Conservation (phyloP, 1,140 invertebrate species). For the Lordiphosa collinella region DNA sequence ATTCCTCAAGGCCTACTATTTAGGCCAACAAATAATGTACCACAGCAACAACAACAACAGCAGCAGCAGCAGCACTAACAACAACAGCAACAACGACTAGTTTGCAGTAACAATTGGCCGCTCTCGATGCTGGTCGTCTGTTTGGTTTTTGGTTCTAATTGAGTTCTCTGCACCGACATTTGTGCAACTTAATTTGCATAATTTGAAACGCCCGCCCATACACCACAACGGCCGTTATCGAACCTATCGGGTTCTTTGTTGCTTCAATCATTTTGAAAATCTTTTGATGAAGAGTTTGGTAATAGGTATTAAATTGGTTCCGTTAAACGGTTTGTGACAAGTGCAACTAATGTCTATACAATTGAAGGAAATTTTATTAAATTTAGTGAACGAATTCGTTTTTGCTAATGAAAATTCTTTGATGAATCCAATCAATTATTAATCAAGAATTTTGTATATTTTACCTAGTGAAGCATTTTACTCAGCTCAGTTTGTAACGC, state of each 20-base stretch:
- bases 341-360: too few species aligned
- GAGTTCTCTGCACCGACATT: slow-evolving; percentile 37
- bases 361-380: too few species aligned
- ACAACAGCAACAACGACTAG: slow-evolving; percentile 31
- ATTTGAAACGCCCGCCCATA: not conserved
- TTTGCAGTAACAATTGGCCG: slow-evolving; percentile 20
- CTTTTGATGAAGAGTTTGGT: not conserved
- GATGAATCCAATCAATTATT: too few species aligned
- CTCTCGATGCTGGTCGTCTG: not conserved
- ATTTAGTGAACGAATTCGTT: too few species aligned
- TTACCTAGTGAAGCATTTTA: too few species aligned
- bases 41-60: slow-evolving; percentile 45
- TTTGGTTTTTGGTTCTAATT: slow-evolving; percentile 31
- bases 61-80: slow-evolving; percentile 11
- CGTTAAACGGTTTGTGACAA: too few species aligned
- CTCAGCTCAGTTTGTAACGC: too few species aligned
- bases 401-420: too few species aligned
- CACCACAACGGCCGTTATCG: not conserved
- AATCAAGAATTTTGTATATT: too few species aligned
- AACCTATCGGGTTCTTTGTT: not conserved
- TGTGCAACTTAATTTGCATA: slow-evolving; percentile 31
- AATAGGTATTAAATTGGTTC: too few species aligned
- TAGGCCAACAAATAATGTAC: slow-evolving; percentile 74
- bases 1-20: slow-evolving; percentile 76
- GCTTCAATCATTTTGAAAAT: not conserved